These are phyloP conservation scores for Nixonia krombeini DNA, from an alignment of 1,140 invertebrate species.

Conservation along the genomic window DNA sequence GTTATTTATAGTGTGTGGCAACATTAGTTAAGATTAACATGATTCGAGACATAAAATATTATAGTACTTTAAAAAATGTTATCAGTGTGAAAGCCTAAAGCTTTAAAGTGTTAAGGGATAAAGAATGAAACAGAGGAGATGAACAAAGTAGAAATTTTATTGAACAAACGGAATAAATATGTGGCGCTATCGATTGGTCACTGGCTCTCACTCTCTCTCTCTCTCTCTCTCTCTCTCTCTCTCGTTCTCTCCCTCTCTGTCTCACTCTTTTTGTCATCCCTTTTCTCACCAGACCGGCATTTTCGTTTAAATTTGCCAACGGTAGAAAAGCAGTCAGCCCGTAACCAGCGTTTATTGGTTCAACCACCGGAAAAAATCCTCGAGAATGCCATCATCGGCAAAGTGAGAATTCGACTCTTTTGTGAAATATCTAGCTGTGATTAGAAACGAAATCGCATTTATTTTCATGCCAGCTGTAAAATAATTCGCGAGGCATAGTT, in stretches of 20 bases:
- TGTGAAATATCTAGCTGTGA: slow-evolving; percentile 9
- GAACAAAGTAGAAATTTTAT: slow-evolving; percentile 40
- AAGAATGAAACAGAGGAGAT: too few species aligned
- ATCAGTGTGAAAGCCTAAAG: slow-evolving; percentile 6
- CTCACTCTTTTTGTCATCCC: too few species aligned
- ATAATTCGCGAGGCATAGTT: background rate
- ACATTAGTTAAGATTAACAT: too few species aligned
- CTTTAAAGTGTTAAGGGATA: too few species aligned
- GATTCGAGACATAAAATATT: too few species aligned
- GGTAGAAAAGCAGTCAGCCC: slow-evolving; percentile 40
- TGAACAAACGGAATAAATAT: slow-evolving; percentile 31
- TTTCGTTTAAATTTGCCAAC: slow-evolving; percentile 41
- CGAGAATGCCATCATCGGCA: slow-evolving; percentile 30
- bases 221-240: slow-evolving; percentile 7
- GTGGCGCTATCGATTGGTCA: slow-evolving; percentile 34
- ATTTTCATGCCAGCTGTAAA: background rate
- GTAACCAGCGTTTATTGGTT: slow-evolving; percentile 58
- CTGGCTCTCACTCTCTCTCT: background rate
- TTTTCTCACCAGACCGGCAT: slow-evolving; percentile 26
- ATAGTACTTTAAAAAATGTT: too few species aligned
- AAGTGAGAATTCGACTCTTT: slow-evolving; percentile 18
- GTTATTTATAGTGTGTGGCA: too few species aligned
- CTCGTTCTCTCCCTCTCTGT: too few species aligned
- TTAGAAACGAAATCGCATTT: slow-evolving; percentile 6
- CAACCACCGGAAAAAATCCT: slow-evolving; percentile 54